Evolutionary conservation across 1,140 invertebrate genomes (phyloP), one percentile per base, ranked within the genome.

Genomic region (Brachystomella parvula): DNA sequence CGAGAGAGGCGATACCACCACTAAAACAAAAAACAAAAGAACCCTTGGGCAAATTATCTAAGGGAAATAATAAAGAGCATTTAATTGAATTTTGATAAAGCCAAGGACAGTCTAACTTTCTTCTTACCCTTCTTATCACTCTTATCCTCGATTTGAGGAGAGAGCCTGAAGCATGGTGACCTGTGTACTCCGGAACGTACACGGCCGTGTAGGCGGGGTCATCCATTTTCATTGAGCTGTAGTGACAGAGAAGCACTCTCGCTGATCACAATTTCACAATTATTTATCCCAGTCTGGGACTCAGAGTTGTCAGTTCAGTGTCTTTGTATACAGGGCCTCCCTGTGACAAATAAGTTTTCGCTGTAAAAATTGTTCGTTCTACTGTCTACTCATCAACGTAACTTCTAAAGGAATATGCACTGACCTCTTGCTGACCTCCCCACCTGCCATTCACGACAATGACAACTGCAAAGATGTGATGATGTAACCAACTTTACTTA

Each of bases 1-100:
- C 89, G 83, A n/a, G 90, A 90, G 39, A 92, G 76, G 73, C 89
- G 86, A 75, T 90, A 89, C 90, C 89, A 92, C 77, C 83, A 80
- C 89, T 92, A 15, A 53, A 17, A 53, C 24, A 17, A 53, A 53
- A 6, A 53, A 53, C 24, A 53, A 63, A 47, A 21, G 21, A 49
- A 26, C 12, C 39, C 39, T 35, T 63, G 44, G 49, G 17, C 6
- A 39, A 47, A 39, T 39, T 17, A 6, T 17, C 19, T 44, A 24
- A n/a, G 15, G n/a, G 15, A n/a, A 19, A 30, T 39, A 19, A 19
- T 6, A 35, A 39, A 21, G 21, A 24, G 2, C 12, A 29, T 44
- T 12, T 39, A 21, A 30, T 39, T 39, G n/a, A 62, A 39, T 15
- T 62, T 12, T 12, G 21, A 21, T 24, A 29, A 12, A 19, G 6